Evolutionary conservation across 2,113 vertebrate genomes (phyloP), one percentile per base, ranked within the genome.

Genomic region (Bubo scandiacus): DNA sequence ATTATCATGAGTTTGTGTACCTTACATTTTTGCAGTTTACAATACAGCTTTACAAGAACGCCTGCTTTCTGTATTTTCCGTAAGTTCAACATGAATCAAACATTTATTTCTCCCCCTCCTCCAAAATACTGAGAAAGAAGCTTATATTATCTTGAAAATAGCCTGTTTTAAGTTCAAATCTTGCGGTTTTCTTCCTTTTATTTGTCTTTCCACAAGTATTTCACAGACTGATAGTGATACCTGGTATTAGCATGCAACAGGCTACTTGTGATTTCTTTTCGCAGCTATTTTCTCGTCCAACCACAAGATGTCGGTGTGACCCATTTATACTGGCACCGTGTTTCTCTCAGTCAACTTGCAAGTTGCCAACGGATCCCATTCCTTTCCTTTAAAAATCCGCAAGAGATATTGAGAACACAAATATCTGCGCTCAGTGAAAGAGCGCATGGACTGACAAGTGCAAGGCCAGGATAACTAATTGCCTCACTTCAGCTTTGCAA

Each of bases 221-320:
- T 36, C 34, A 11, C 15, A 17, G 32, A 5, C 13, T 4, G 10
- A 25, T 26, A 18, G 26, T 2, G 15, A 2, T 15, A 10, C 4
- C 52, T 9, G 32, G 8, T 5, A 8, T 6, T 3, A 26, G 79
- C 36, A 2, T 1, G 13, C 54, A 27, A 43, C 12, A 20, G 27
- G 23, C 12, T 11, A 32, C 17, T 15, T 2, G 13, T 0, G 11
- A 2, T 27, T 29, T 23, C 22, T 36, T 18, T 19, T 14, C 34
- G 22, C 36, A 6, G 49, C 67, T 65, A 13, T 68, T 85, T 34
- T 47, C 75, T 9, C 2, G 2, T 18, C 52, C 18, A 3, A 47
- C 94, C 97, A 80, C 95, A 7, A 88, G 96, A 58, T 89, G 97
- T 12, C 96, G 68, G 49, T 86, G 93, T 32, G 67, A 34, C 59